Base-by-base conservation (phyloP, 2,888 invertebrate species). In the Dendrolimus houi region DNA sequence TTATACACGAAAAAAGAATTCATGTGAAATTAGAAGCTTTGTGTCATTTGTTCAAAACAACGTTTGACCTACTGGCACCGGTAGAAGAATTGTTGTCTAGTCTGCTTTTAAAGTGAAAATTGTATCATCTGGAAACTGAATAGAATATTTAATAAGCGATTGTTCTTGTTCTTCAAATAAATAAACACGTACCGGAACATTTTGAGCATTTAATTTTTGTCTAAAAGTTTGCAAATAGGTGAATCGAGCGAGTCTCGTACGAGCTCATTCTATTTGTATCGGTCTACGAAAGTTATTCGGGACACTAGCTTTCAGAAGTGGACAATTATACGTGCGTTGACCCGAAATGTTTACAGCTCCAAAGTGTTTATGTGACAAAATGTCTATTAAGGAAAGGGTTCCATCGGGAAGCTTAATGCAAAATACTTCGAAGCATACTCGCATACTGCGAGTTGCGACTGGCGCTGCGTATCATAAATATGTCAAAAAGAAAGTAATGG, bases 241-340 rank as follows among this genome's bases (percentile, higher is more conserved):
- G 29, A 29, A 6, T 6, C 29, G 29, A 29, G 29, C 64, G 63
- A 64, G 56, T 57, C 58, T 66, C 61, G 57, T 59, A 56, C 57
- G 59, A 59, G 63, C 65, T 66, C 61, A 59, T 69, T 75, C 72
- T 70, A 78, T 77, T 75, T 72, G 68, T 74, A 75, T 75, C 69
- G 61, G 65, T 70, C 67, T 65, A 60, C 64, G 65, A 71, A 64
- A 75, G 75, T 74, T 84, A 84, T 85, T 81, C 78, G 68, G 79
- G 72, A 69, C 77, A 67, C 72, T 71, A 72, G 69, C 73, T 80
- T 71, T 76, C 76, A 71, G 70, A 68, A 64, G 71, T 69, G 64
- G 67, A 69, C 78, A 81, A 83, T 85, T 77, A 79, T 64, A 67
- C 74, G 83, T 75, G 61, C 84, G 69, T 69, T 79, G 80, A 83